Evolutionary conservation across 2,797 vertebrate genomes (phyloP).

Genomic region (Dipus sagitta): DNA sequence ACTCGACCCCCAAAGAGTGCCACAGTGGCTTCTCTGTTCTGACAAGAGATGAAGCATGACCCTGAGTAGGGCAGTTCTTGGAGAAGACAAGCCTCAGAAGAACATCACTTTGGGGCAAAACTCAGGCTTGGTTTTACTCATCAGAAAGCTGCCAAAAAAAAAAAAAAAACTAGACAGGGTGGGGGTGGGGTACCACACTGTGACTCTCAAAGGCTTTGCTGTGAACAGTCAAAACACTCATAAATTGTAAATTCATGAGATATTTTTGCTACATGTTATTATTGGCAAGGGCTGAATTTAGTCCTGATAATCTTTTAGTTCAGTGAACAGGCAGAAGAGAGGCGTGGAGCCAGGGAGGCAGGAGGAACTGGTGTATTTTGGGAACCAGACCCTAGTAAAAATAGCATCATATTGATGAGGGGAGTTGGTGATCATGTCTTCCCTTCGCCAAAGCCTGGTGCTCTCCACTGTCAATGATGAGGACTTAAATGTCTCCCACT

Average conservation of each 20-base stretch:
- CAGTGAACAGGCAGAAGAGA: conserved; percentile 54
- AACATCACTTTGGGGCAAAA: conserved; percentile 61
- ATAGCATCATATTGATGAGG: neutral
- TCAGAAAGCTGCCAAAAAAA: conserved; percentile 47
- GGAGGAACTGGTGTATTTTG: conserved; percentile 56
- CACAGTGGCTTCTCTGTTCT: neutral
- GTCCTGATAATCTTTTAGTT: conserved; percentile 65
- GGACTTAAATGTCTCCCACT: neutral
- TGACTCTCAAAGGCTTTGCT: conserved; percentile 18
- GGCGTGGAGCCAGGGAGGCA: neutral
- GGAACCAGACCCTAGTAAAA: conserved; percentile 65
- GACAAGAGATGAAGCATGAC: neutral
- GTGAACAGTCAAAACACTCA: conserved; percentile 70
- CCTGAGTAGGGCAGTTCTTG: conserved; percentile 30
- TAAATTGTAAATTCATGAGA: conserved; percentile 54
- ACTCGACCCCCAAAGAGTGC: rapidly evolving
- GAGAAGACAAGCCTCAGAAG: conserved; percentile 61
- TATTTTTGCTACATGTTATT: conserved; percentile 73
- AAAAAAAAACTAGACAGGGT: neutral
- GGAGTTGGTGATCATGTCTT: neutral
- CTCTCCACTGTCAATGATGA: neutral
- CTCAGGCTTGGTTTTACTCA: conserved; percentile 61
- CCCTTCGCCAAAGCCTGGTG: neutral
- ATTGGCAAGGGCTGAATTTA: conserved; percentile 71
- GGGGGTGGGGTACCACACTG: neutral